Conservation (phyloP, 2,113 vertebrate species). For the Callaeas wilsoni region DNA sequence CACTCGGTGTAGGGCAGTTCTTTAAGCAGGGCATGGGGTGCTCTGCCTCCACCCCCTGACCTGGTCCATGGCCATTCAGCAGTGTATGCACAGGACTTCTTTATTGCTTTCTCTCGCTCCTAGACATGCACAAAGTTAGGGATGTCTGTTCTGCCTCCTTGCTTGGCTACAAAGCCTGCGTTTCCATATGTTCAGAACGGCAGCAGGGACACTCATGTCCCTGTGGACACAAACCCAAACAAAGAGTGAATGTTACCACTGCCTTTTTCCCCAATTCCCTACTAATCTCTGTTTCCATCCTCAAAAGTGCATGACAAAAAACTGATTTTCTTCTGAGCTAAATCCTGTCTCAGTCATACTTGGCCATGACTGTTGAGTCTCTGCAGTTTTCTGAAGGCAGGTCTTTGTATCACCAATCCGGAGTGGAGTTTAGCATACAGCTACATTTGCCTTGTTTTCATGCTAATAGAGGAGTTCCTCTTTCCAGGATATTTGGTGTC, state of each 20-base stretch:
- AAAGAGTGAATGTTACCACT: background rate
- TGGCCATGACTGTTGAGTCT: background rate
- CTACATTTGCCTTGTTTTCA: background rate
- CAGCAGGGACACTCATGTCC: background rate
- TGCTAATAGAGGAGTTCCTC: background rate
- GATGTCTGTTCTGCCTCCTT: background rate
- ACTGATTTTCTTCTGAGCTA: background rate
- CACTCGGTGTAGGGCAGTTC: background rate
- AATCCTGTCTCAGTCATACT: background rate
- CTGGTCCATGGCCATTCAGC: background rate
- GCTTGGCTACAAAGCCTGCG: background rate
- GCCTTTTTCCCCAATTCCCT: background rate
- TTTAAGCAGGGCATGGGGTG: background rate
- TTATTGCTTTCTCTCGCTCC: background rate
- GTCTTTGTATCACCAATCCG: background rate
- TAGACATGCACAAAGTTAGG: background rate
- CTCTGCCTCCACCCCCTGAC: background rate
- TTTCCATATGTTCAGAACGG: background rate
- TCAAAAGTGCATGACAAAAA: background rate
- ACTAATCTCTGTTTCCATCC: background rate
- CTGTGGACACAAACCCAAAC: background rate
- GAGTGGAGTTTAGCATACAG: background rate
- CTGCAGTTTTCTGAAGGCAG: background rate
- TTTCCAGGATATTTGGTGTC: slow-evolving; percentile 6
- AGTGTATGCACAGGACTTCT: background rate